Evolutionary conservation across 2,797 vertebrate genomes (phyloP), one percentile per base, ranked within the genome.

Genomic region (Dendrocincla fuliginosa): DNA sequence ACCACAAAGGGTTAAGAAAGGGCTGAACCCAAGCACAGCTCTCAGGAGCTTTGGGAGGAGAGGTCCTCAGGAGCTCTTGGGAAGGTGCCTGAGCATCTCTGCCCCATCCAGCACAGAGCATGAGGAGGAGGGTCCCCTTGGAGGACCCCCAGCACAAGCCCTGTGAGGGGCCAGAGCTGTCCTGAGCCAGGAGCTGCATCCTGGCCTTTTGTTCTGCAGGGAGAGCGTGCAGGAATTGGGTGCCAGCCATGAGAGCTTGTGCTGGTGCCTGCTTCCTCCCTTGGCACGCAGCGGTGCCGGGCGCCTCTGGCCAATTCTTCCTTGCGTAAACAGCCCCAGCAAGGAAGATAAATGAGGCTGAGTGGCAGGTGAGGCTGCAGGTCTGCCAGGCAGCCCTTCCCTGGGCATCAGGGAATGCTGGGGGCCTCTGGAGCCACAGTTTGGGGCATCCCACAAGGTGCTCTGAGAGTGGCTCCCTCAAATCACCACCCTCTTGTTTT

Each of bases 181-280:
- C 68, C 86, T 2, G 50, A 52, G 81, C 50, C 49, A 3, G 4
- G 83, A 41, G 85, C 73, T 2, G 13, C 80, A 65, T 92, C 89
- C 96, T 16, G 81, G 67, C 70, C 42, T 64, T 92, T 92, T 93
- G 85, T 76, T 44, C 8, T 23, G 5, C 0, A 0, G 6, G 5
- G 35, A 30, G 59, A 87, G 39, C 2, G 5, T 74, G 89, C 65
- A 47, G 89, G 92, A 37, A 23, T 27, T 80, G 95, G 92, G 93
- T 81, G 92, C 14, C 95, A 95, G 82, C 87, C 95, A 83, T 60
- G 1, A 74, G 90, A 52, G 71, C 79, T 7, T 59, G 80, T 2
- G 86, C 93, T 24, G 64, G 83, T 64, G 90, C 92, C 82, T 71
- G 70, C 78, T 95, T 92, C 94, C 95, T 96, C 68, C 78, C 84